Evolutionary conservation across 2,113 vertebrate genomes (phyloP), one percentile per base, ranked within the genome.

Genomic region (Paedocypris sp.): DNA sequence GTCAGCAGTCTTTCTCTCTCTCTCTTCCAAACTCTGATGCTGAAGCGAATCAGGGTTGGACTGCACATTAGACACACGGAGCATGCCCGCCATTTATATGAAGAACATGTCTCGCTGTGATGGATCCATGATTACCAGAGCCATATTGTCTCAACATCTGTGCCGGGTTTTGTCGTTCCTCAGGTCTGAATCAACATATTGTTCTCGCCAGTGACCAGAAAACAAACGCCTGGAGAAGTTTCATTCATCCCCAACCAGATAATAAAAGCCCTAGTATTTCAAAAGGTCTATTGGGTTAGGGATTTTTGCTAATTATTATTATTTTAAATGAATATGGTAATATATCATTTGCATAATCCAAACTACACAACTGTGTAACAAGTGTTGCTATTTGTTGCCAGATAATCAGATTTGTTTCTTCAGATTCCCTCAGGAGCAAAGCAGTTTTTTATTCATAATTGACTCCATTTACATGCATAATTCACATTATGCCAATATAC

Each of bases 1-100:
- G 54, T 58, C 54, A 58, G 54, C 54, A 58, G 16, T 58, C 18
- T 45, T 29, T 58, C 12, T 2, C 28, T 58, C 12, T 20, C 53
- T n/a, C 16, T 31, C 25, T 19, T 29, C 3, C 15, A 16, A n/a
- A 28, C 23, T 39, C 23, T 49, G 3, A 18, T 13, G 26, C 16
- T n/a, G n/a, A n/a, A n/a, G n/a, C n/a, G n/a, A n/a, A n/a, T n/a
- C n/a, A n/a, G n/a, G n/a, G n/a, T 13, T 13, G 12, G 26, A 13
- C 26, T 43, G 20, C 29, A 43, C 36, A 58, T 43, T 20, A 10
- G 26, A 32, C 12, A 16, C 15, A 20, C 54, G 22, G 43, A 58
- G 54, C 39, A 43, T 1, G 38, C 13, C 3, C 53, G 10, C 26
- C 22, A 58, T 58, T 58, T 43, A 43, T 58, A 45, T 15, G 19